These are phyloP conservation scores for Tubulanus polymorphus DNA, from an alignment of 2,888 invertebrate genomes.

Conservation along the genomic window DNA sequence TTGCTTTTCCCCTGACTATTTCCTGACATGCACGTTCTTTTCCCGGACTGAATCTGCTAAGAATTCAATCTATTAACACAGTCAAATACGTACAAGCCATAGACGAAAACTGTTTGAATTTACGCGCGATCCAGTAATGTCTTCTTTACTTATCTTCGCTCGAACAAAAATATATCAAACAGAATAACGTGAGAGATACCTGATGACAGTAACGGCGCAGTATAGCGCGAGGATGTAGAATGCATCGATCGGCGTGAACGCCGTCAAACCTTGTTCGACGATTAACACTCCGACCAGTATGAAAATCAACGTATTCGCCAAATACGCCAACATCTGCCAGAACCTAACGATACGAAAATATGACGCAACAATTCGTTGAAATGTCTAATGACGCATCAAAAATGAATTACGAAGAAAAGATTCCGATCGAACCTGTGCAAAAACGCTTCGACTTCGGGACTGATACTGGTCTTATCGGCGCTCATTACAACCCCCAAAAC, in stretches of 20 bases:
- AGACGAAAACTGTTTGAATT: no score
- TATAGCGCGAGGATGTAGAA: conserved; percentile 57
- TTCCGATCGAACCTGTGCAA: conserved; percentile 43
- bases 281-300: conserved; percentile 63
- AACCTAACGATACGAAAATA: conserved; percentile 34
- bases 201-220: conserved; percentile 47
- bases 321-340: conserved; percentile 56
- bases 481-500: conserved; percentile 53
- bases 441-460: conserved; percentile 54
- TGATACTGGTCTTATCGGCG: conserved; percentile 51
- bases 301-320: conserved; percentile 61
- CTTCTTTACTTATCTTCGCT: no score
- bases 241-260: conserved; percentile 56
- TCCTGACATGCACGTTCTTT: no score
- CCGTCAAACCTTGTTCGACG: conserved; percentile 57
- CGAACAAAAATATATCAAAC: no score
- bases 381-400: neutral
- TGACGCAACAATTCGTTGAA: neutral
- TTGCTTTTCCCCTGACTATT: no score
- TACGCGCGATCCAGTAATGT: no score
- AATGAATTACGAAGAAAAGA: neutral
- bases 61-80: no score
- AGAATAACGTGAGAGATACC: conserved; percentile 29
- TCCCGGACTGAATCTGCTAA: no score
- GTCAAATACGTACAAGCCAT: no score